Percentiles rank a stretch among this genome's conserved stretches.
Evolutionary conservation across 2,113 vertebrate species (phyloP).

Genomic region (Prunella himalayana): DNA sequence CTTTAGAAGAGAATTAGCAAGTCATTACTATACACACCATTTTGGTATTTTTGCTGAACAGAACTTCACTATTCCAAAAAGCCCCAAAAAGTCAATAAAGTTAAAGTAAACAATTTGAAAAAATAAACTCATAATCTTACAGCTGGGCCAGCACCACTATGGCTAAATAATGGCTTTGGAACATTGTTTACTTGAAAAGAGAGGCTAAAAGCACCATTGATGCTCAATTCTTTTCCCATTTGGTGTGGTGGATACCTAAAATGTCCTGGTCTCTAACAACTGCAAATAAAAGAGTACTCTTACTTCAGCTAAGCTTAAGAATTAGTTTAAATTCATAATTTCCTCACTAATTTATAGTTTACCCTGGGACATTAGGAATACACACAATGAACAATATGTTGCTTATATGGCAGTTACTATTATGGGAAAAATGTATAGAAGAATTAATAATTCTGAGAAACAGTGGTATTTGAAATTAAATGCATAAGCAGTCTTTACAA

Average conservation of each 20-base stretch:
- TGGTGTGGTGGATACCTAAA: background rate
- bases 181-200: background rate
- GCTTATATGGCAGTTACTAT: background rate
- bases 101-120: background rate
- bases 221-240: background rate
- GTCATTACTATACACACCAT: background rate
- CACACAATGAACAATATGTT: background rate
- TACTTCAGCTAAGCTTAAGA: background rate
- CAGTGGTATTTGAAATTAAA: background rate
- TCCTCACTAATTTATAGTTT: background rate
- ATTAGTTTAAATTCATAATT: background rate
- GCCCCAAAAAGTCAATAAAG: background rate
- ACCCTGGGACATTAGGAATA: background rate
- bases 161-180: background rate
- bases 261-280: background rate
- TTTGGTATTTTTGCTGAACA: background rate
- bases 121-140: background rate
- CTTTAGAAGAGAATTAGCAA: background rate
- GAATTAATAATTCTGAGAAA: background rate
- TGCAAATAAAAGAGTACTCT: background rate
- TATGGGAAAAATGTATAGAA: background rate
- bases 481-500: background rate
- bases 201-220: background rate
- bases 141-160: background rate
- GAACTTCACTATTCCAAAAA: background rate